These are phyloP conservation scores for Rhodinocichla rosea DNA, from an alignment of 2,113 vertebrate species.

Conservation along the genomic window DNA sequence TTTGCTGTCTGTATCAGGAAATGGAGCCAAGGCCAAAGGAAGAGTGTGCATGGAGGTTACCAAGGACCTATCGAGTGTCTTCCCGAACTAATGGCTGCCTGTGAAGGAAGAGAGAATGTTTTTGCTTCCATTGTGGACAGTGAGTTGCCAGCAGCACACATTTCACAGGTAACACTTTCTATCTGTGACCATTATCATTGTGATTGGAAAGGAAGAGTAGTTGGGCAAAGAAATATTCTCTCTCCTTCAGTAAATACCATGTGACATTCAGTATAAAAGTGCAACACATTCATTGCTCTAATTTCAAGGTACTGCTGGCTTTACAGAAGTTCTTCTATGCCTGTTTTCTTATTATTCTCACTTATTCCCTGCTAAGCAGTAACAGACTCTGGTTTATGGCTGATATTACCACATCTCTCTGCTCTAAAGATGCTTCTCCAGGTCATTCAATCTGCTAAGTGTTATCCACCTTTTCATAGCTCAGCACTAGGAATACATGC, in stretches of 20 bases:
- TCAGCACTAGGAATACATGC: neutral
- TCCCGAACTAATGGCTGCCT: conserved; percentile 89
- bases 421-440: neutral
- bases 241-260: neutral
- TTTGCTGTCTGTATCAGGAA: conserved; percentile 74
- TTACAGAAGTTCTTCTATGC: neutral
- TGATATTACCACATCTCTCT: neutral
- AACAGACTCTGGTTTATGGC: neutral
- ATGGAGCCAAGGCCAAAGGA: conserved; percentile 73
- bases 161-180: conserved; percentile 81
- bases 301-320: neutral
- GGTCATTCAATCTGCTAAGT: conserved; percentile 8
- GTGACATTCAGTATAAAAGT: neutral
- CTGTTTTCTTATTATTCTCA: neutral
- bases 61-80: conserved; percentile 85
- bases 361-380: conserved; percentile 1
- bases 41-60: conserved; percentile 43
- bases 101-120: conserved; percentile 81
- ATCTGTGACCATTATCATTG: neutral
- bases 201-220: neutral
- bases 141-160: conserved; percentile 75
- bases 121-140: conserved; percentile 80
- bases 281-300: neutral
- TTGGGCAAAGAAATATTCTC: neutral
- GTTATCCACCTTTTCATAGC: conserved; percentile 18